phyloP scores from a whole-genome alignment of 2,888 invertebrate genomes.

The Platerodrilus igneus region DNA sequence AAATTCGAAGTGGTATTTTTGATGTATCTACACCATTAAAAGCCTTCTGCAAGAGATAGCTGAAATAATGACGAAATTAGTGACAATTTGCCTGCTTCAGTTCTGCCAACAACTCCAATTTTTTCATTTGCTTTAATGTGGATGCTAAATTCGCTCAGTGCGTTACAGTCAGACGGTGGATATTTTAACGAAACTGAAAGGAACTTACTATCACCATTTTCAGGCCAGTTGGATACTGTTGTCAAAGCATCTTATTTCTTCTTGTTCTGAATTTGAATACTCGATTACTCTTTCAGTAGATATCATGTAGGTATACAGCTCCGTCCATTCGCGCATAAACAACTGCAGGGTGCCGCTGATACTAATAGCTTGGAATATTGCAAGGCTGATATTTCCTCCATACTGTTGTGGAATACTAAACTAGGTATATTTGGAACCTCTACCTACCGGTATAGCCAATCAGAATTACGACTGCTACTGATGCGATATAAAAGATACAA shows the following conservation, averaged over 20 bases:
- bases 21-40: too few species aligned
- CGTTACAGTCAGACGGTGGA: constrained; percentile 63
- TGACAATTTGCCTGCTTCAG: constrained; percentile 75
- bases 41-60: too few species aligned
- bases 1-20: too few species aligned
- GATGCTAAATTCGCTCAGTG: constrained; percentile 67
- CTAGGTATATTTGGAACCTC: too few species aligned
- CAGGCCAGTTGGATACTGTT: constrained; percentile 77
- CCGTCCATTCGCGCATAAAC: constrained; percentile 80
- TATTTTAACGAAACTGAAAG: constrained; percentile 68
- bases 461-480: constrained; percentile 83
- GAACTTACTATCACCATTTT: constrained; percentile 64
- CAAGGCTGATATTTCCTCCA: constrained; percentile 43
- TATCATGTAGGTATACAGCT: too few species aligned
- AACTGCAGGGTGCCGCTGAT: constrained; percentile 63
- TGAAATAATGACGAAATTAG: too few species aligned
- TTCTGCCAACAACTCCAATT: too few species aligned
- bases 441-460: constrained; percentile 56
- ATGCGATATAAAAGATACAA: constrained; percentile 78
- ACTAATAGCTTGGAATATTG: constrained; percentile 42
- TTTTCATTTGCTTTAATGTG: constrained; percentile 64
- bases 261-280: constrained; percentile 40
- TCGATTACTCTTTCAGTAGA: constrained; percentile 75
- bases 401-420: constrained; percentile 34
- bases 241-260: constrained; percentile 58